These are phyloP conservation scores for Polyploca ridens DNA, from an alignment of 2,888 invertebrate genomes.

Conservation along the genomic window DNA sequence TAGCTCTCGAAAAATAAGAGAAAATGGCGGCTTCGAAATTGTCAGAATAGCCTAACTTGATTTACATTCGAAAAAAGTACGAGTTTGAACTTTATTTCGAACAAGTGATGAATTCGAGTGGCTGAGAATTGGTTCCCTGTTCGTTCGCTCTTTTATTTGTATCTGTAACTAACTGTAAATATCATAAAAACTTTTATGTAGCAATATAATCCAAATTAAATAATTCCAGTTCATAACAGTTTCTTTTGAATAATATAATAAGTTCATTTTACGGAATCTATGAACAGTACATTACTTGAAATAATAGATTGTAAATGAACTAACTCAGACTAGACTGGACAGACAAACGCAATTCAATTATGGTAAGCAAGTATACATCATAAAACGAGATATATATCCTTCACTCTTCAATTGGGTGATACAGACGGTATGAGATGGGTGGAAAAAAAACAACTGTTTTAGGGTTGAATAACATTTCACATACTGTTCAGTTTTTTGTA, in stretches of 20 bases:
- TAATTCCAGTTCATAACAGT: no score
- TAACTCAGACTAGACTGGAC: neutral
- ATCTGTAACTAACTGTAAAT: no score
- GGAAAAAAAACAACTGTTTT: neutral
- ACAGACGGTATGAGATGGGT: neutral
- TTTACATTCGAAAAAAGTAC: no score
- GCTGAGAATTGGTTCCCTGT: no score
- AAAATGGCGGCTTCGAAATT: no score
- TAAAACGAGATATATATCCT: neutral
- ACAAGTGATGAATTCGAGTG: no score
- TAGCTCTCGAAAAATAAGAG: no score
- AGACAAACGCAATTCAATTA: neutral
- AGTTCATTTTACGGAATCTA: neutral
- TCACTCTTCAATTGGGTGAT: neutral
- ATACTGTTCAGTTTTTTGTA: neutral
- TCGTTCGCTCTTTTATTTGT: no score
- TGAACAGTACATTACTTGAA: neutral
- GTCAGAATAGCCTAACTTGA: no score
- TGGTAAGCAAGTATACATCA: slow-evolving; percentile 3
- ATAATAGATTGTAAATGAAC: neutral
- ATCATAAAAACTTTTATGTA: no score
- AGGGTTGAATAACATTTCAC: neutral
- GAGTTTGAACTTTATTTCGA: no score
- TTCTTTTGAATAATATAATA: neutral
- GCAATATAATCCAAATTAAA: no score